These are phyloP conservation scores for Pinctada fucata DNA, from an alignment of 2,888 invertebrate species.

Conservation along the genomic window DNA sequence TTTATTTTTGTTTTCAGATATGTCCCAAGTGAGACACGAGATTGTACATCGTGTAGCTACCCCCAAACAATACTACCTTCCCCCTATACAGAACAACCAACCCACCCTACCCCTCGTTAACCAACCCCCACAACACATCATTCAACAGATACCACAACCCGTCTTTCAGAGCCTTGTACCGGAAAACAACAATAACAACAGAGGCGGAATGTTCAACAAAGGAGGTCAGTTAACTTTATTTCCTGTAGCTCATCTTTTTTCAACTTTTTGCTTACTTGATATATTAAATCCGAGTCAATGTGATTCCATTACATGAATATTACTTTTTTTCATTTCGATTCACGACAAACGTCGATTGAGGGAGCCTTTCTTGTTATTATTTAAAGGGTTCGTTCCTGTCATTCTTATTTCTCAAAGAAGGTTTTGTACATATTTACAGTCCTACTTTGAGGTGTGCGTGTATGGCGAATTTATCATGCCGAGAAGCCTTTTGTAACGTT, in stretches of 20 bases:
- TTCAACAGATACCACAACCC: conserved; percentile 46
- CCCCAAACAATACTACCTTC: conserved; percentile 46
- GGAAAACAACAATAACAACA: conserved; percentile 32
- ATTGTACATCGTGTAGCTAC: conserved; percentile 61
- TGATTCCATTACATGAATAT: too few relatives aligned
- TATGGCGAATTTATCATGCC: too few relatives aligned
- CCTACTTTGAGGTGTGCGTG: too few relatives aligned
- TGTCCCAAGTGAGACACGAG: conserved; percentile 65
- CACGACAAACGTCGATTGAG: too few relatives aligned
- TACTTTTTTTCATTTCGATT: too few relatives aligned
- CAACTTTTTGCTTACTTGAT: not conserved
- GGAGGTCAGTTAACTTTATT: conserved; percentile 48
- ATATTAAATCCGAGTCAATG: too few relatives aligned
- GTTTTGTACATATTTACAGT: too few relatives aligned
- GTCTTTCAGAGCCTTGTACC: conserved; percentile 46
- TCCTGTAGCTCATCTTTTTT: not conserved
- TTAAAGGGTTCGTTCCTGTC: too few relatives aligned
- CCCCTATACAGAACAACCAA: conserved; percentile 42
- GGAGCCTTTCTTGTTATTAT: too few relatives aligned
- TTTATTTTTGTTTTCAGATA: conserved; percentile 51
- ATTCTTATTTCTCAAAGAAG: too few relatives aligned
- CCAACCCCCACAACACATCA: conserved; percentile 39
- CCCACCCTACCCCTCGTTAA: conserved; percentile 42
- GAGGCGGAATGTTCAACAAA: conserved; percentile 60
- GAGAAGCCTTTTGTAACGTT: too few relatives aligned